These are phyloP conservation scores for Oncorhynchus gorbuscha DNA, from an alignment of 2,113 vertebrate species.

Conservation along the genomic window DNA sequence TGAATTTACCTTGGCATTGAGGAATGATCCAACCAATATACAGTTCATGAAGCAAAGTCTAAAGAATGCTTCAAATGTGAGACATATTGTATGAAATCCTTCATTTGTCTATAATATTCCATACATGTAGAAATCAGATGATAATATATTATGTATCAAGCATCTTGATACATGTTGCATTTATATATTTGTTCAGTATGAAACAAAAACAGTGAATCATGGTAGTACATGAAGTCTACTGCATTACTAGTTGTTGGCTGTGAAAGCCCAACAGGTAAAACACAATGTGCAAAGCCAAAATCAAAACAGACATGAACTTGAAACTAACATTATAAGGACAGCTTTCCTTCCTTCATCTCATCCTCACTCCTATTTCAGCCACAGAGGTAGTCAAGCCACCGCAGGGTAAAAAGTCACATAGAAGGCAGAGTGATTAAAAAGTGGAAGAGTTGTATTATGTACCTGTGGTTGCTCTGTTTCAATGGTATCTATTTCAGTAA, in stretches of 20 bases:
- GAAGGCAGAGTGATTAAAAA: constrained; percentile 42
- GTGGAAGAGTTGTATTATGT: constrained; percentile 1
- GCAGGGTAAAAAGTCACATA: neutral
- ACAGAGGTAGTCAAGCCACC: constrained; percentile 15
- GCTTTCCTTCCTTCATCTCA: neutral
- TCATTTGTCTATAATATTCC: neutral
- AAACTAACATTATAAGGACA: neutral
- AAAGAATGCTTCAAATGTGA: neutral
- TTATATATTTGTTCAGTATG: neutral
- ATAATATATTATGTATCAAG: neutral
- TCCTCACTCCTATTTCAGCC: neutral
- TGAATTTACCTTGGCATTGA: constrained; percentile 17
- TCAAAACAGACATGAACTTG: neutral
- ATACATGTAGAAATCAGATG: neutral
- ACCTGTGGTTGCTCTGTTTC: neutral
- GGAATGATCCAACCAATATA: neutral
- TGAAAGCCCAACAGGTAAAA: neutral
- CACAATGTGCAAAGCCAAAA: neutral
- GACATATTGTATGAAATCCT: neutral
- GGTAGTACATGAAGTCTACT: neutral
- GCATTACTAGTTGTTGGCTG: neutral
- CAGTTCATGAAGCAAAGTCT: neutral
- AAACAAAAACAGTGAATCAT: neutral
- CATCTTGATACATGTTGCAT: neutral
- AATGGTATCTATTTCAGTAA: neutral